phyloP scores from a whole-genome alignment of 2,888 invertebrate species.

The Lepas anatifera region DNA sequence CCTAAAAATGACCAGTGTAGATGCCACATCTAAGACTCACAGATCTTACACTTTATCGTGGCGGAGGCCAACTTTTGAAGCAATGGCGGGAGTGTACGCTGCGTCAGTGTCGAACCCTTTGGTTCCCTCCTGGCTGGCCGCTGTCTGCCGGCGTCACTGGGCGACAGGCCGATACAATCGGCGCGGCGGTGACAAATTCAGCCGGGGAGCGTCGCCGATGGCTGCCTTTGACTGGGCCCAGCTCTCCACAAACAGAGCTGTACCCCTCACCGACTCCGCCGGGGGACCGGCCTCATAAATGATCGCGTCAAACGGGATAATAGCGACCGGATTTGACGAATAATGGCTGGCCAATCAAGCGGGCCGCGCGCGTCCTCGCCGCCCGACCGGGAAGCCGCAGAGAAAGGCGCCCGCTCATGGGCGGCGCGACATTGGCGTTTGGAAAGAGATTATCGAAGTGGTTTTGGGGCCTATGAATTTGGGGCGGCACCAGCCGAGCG shows the following conservation, averaged over 20 bases:
- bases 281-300: not conserved
- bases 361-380: not conserved
- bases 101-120: conserved; percentile 1
- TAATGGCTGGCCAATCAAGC: conserved; percentile 7
- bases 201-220: not conserved
- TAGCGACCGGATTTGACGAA: conserved; percentile 4
- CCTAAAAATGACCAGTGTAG: too few species aligned
- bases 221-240: conserved; percentile 1
- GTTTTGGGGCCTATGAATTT: conserved; percentile 10
- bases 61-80: too few species aligned
- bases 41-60: too few species aligned
- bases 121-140: too few species aligned
- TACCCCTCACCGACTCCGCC: too few species aligned
- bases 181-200: conserved; percentile 6
- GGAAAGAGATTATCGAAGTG: conserved; percentile 12
- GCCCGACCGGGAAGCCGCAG: not conserved
- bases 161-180: not conserved
- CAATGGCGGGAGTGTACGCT: too few species aligned
- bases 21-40: too few species aligned
- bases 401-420: conserved; percentile 5
- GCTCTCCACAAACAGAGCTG: conserved; percentile 10
- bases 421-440: not conserved
- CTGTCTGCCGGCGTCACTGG: too few species aligned
- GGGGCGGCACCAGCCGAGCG: conserved; percentile 6
- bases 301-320: conserved; percentile 10